These are phyloP conservation scores for Protophormia terraenovae DNA, from an alignment of 2,888 invertebrate genomes.

Conservation along the genomic window DNA sequence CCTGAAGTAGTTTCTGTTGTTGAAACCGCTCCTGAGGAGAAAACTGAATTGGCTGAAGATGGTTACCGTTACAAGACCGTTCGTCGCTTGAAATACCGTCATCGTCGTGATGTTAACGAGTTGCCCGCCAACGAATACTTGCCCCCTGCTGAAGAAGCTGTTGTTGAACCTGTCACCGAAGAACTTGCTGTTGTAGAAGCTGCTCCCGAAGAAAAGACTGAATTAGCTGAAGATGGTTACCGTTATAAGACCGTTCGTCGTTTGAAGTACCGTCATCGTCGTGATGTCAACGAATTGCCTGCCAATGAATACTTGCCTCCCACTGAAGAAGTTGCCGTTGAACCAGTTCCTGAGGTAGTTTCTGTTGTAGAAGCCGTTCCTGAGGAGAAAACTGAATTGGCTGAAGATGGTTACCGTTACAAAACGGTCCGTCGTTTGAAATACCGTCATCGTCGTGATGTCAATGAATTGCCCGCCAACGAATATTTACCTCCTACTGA, in stretches of 20 bases:
- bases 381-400: constrained; percentile 64
- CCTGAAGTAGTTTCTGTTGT: constrained; percentile 37
- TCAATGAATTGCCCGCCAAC: constrained; percentile 71
- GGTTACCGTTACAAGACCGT: constrained; percentile 73
- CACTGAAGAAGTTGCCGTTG: constrained; percentile 32
- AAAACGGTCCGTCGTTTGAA: constrained; percentile 76
- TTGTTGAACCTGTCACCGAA: too few species aligned
- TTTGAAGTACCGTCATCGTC: constrained; percentile 70
- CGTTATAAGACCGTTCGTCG: constrained; percentile 75
- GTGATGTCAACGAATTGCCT: constrained; percentile 72
- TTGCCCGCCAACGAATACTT: constrained; percentile 72
- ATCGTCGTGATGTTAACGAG: constrained; percentile 72
- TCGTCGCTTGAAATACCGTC: constrained; percentile 72
- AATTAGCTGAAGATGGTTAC: constrained; percentile 51
- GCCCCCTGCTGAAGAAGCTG: constrained; percentile 70
- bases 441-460: constrained; percentile 67
- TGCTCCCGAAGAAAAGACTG: neutral
- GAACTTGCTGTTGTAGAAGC: constrained; percentile 59
- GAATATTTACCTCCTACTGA: constrained; percentile 74
- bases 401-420: constrained; percentile 78
- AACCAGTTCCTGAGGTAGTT: constrained; percentile 62
- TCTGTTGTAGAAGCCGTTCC: neutral
- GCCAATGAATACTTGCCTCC: constrained; percentile 74
- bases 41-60: constrained; percentile 60
- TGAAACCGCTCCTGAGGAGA: constrained; percentile 4